Conservation (phyloP, 2,888 invertebrate species). For the Hofmannophila pseudospretella region DNA sequence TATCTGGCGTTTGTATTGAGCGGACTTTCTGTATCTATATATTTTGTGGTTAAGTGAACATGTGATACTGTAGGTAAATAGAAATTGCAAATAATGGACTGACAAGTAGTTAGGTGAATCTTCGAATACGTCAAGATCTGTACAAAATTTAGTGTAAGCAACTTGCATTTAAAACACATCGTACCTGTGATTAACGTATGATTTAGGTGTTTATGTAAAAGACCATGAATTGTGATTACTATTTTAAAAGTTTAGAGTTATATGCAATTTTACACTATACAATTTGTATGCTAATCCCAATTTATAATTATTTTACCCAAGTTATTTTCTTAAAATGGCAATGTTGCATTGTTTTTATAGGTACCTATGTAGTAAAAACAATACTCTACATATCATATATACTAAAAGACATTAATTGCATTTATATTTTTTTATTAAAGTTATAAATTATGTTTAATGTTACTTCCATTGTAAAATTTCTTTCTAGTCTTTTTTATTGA, state of each 20-base stretch:
- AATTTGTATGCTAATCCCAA: not conserved
- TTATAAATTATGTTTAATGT: conserved; percentile 1
- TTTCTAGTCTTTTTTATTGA: not conserved
- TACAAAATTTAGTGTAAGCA: conserved; percentile 1
- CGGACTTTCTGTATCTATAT: no score
- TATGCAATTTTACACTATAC: not conserved
- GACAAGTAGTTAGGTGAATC: not conserved
- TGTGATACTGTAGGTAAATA: not conserved
- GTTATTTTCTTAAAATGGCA: no score
- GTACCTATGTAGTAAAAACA: not conserved
- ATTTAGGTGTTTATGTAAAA: not conserved
- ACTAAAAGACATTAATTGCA: not conserved
- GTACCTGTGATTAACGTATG: conserved; percentile 11
- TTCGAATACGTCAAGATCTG: conserved; percentile 1
- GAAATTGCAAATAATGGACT: not conserved
- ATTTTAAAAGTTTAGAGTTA: not conserved
- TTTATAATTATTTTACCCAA: not conserved
- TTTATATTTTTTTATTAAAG: not conserved
- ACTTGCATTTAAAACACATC: conserved; percentile 2
- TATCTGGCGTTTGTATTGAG: no score
- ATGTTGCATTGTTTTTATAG: not conserved
- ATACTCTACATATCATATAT: not conserved
- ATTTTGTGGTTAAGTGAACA: no score
- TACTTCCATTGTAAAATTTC: not conserved
- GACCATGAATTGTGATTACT: conserved; percentile 2